Conservation (phyloP, 2,888 invertebrate genomes). For the Plebejus anna region DNA sequence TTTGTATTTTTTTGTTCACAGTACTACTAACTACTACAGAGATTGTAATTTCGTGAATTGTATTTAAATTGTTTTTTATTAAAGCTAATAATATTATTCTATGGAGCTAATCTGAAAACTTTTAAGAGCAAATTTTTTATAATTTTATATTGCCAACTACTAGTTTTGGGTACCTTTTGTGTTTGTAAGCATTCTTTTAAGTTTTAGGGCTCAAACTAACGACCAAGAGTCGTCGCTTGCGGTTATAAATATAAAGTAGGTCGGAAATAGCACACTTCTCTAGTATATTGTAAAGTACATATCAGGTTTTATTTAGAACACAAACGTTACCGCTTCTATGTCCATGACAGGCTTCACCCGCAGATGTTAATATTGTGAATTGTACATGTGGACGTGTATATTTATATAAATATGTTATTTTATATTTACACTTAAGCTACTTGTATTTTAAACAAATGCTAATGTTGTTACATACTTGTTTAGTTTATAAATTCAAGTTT, state of each 20-base stretch:
- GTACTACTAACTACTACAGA: no score
- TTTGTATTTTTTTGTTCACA: no score
- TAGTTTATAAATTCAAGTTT: slow-evolving; percentile 13
- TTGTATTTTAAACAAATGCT: slow-evolving; percentile 8
- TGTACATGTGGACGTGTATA: slow-evolving; percentile 10
- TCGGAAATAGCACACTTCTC: background rate
- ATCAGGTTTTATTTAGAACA: slow-evolving; percentile 13
- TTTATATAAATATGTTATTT: slow-evolving; percentile 16
- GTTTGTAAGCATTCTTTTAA: no score
- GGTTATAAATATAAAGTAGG: background rate
- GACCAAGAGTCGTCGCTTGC: background rate
- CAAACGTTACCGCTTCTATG: background rate
- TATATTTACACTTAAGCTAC: slow-evolving; percentile 9
- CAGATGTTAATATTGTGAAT: slow-evolving; percentile 10
- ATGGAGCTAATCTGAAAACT: no score
- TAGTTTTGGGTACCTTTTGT: no score
- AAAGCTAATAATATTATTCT: no score
- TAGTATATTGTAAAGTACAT: slow-evolving; percentile 14
- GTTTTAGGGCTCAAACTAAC: background rate
- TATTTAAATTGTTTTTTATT: background rate
- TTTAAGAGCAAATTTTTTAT: no score
- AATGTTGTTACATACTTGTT: slow-evolving; percentile 6
- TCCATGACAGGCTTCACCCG: background rate
- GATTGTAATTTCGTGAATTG: background rate
- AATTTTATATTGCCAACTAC: no score